Conservation (phyloP, 1,140 invertebrate genomes). For the Cataglyphis hispanica region DNA sequence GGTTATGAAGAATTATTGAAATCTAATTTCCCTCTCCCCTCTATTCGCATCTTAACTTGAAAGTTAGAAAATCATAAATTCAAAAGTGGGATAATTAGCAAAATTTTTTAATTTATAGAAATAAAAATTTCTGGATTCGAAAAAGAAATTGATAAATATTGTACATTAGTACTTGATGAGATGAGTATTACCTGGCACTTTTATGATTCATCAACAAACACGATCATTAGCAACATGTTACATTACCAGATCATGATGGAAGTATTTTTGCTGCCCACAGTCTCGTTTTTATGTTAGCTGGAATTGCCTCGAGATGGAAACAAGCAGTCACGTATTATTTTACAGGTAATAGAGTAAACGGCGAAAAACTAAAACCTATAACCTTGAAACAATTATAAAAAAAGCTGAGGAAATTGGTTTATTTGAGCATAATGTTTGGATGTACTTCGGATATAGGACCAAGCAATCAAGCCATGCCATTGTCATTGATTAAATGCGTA, state of each 20-base stretch:
- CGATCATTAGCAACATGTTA: background rate
- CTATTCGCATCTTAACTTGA: background rate
- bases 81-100: background rate
- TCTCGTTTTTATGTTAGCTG: background rate
- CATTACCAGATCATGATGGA: background rate
- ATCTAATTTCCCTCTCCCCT: background rate
- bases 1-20: background rate
- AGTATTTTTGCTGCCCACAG: background rate
- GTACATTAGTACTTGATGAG: background rate
- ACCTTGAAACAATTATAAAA: background rate
- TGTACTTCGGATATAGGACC: background rate
- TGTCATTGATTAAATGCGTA: too few species aligned
- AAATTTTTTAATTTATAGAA: background rate
- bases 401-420: background rate
- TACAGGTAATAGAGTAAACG: background rate
- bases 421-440: background rate
- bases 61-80: background rate
- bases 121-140: background rate
- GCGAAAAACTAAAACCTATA: background rate
- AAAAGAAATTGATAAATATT: background rate
- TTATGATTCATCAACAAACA: background rate
- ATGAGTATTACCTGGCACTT: background rate
- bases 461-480: background rate
- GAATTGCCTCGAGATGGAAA: background rate
- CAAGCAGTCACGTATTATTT: background rate